Base-by-base conservation (phyloP, 2,888 invertebrate species). In the Endotricha flammealis region DNA sequence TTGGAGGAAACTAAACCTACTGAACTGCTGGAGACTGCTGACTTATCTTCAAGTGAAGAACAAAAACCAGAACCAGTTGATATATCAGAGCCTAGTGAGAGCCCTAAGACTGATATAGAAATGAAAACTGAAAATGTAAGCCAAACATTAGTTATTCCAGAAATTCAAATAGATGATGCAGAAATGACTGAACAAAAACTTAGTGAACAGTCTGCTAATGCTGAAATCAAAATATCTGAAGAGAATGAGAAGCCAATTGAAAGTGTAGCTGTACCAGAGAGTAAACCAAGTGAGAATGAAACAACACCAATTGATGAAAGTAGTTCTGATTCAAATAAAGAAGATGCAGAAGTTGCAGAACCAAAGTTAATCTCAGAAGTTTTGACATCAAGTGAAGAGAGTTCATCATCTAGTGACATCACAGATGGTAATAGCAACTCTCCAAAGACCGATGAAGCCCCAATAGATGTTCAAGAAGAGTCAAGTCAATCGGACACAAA, bases 401-500 rank as follows among this genome's bases (percentile, higher is more conserved):
- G 80, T 48, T 85, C 82, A 12, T 81, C 81, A 17, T 82, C 82
- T 7, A 83, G 82, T 64, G 86, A 83, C 35, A 83, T 81, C 34
- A 83, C 77, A 38, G 82, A 83, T 64, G 76, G 76, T 1, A 85
- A 79, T 41, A 83, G 85, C 42, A 80, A 76, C 46, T 86, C 87
- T 6, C 83, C 87, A 2, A 85, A 81, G 50, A 50, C 65, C 27
- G 74, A 57, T 56, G 69, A 78, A 40, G 55, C 57, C 17, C 66
- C 64, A 7, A 57, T 64, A 38, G 76, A 74, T 38, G 48, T 57
- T 7, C 66, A 67, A 14, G 72, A 74, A 33, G 77, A 78, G 35
- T 65, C 67, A 2, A 71, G 50, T 40, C 69, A 62, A 24, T 59
- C 62, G 14, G 64, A 65, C 12, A 44, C 48, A 11, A 57, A 46